Evolutionary conservation across 1,140 invertebrate species (phyloP).

Genomic region (Bombus waltoni): DNA sequence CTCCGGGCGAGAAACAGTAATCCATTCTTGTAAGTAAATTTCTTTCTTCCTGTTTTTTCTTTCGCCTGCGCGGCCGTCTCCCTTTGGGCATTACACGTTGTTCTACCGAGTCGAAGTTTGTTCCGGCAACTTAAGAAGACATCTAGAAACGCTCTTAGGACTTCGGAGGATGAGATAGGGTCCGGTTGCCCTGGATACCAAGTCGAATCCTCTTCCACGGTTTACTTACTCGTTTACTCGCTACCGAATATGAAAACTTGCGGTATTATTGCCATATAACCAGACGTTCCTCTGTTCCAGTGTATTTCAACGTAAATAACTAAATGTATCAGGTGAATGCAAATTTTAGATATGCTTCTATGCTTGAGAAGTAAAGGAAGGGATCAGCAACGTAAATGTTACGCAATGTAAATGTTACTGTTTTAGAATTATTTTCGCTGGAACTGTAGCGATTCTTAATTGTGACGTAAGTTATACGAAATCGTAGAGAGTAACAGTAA

Average conservation of each 20-base stretch:
- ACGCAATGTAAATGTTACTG: neutral
- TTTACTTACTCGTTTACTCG: slow-evolving; percentile 66
- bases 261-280: slow-evolving; percentile 52
- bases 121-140: slow-evolving; percentile 75
- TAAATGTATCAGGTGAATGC: too few species aligned
- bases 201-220: slow-evolving; percentile 60
- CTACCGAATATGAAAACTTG: slow-evolving; percentile 62
- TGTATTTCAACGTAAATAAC: neutral
- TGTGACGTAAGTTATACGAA: too few species aligned
- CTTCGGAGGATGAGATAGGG: slow-evolving; percentile 64
- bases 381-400: neutral
- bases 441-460: too few species aligned
- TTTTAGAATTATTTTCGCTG: too few species aligned
- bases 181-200: slow-evolving; percentile 75
- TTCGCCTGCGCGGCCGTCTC: slow-evolving; percentile 50
- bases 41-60: slow-evolving; percentile 61
- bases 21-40: slow-evolving; percentile 67
- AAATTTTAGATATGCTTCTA: neutral
- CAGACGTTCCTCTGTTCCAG: neutral
- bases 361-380: too few species aligned
- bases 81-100: slow-evolving; percentile 74
- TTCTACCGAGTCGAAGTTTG: slow-evolving; percentile 72
- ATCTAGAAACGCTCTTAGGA: slow-evolving; percentile 72
- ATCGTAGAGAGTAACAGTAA: too few species aligned
- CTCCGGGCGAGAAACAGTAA: slow-evolving; percentile 51